Base-by-base conservation (phyloP, 92 coral and sea anemone genomes). In the Ricordea florida region DNA sequence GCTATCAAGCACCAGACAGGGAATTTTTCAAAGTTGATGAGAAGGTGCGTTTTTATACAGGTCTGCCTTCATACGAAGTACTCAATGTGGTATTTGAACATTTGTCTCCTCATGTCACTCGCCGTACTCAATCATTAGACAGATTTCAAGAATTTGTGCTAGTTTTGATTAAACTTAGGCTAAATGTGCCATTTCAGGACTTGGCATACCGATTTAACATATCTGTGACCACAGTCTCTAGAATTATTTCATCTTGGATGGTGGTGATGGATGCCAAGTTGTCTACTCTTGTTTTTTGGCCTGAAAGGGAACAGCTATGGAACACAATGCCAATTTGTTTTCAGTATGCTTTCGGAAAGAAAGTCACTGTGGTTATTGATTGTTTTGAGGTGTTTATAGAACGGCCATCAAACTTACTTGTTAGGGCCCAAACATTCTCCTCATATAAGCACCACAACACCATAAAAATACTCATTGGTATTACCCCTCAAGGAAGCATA, bases 131-230 rank as follows among this genome's bases (percentile, higher is more conserved):
- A 21, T 20, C 34, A 10, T 46, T 79, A 29, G 45, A 56, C 57
- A 59, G 36, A 20, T 79, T 79, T 32, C 52, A 79, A 53, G 85
- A 79, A 79, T 79, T 69, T 69, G 63, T 69, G 34, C 25, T 70
- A 38, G 76, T 69, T 47, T 24, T 69, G 49, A 69, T 69, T 29
- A 69, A 69, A 33, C 76, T 69, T 11, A 21, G 48, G 36, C 43
- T 69, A 32, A 69, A 69, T 37, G 62, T 69, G 26, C 78, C 80
- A 30, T 9, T 80, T 31, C 70, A 69, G 56, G 85, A 80, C 64
- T 26, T 80, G 44, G 85, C 85, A 0, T 70, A 70, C 78, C 78
- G 78, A 35, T 70, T 70, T 55, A 57, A 50, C 25, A 58, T 65
- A 30, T 65, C 76, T 34, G 18, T 77, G 53, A 24, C 83, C 11